Conservation (phyloP, 2,888 invertebrate genomes). For the Cremastobaeus sp. region DNA sequence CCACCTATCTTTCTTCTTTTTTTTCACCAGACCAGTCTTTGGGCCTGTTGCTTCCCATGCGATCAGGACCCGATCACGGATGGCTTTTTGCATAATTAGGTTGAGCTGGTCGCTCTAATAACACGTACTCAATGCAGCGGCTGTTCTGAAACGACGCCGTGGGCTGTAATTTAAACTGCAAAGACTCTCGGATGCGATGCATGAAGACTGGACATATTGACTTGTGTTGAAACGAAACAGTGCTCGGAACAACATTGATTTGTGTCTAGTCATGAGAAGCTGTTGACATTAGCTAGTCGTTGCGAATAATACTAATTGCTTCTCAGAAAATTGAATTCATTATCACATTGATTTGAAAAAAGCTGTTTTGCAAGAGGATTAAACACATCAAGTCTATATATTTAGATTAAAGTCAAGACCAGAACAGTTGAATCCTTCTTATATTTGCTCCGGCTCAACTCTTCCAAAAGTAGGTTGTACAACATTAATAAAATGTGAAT, state of each 20-base stretch:
- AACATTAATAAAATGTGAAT: conserved; percentile 4
- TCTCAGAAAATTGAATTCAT: conserved; percentile 47
- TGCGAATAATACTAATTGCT: conserved; percentile 50
- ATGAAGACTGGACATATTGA: conserved; percentile 49
- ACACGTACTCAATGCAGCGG: conserved; percentile 65
- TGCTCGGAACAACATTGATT: conserved; percentile 39
- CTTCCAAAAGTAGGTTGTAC: conserved; percentile 12
- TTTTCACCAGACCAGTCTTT: conserved; percentile 46
- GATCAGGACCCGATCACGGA: conserved; percentile 58
- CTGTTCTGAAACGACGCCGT: conserved; percentile 63
- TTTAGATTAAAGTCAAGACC: conserved; percentile 38
- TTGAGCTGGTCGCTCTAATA: conserved; percentile 70
- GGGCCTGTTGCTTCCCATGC: conserved; percentile 53
- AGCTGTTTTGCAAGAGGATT: conserved; percentile 32
- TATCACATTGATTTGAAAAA: conserved; percentile 34
- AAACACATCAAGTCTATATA: conserved; percentile 35
- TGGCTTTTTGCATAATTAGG: conserved; percentile 71
- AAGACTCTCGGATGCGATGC: conserved; percentile 47
- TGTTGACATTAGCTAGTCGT: conserved; percentile 48
- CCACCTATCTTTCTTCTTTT: conserved; percentile 36
- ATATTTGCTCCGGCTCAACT: conserved; percentile 5
- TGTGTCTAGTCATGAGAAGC: conserved; percentile 40
- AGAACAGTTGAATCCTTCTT: conserved; percentile 16
- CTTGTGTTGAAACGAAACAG: conserved; percentile 44
- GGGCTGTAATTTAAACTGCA: conserved; percentile 68